Conservation (phyloP, 2,888 invertebrate species). For the Stenchaetothrips biformis region DNA sequence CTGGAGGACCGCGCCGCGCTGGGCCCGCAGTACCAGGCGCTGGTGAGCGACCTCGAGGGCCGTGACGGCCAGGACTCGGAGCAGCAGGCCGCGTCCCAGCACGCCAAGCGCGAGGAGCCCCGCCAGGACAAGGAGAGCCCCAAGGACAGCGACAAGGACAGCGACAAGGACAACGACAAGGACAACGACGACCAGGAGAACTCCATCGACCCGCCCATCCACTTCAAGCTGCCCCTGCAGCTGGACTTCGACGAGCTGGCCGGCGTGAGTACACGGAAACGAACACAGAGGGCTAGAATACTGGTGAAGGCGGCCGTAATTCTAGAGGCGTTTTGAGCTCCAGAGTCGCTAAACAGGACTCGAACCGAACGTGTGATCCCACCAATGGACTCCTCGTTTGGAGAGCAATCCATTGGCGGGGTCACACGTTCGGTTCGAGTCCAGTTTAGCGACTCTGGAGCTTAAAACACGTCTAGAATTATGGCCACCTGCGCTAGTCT, state of each 20-base stretch:
- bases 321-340: too few species aligned
- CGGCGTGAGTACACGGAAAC: constrained; percentile 53
- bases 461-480: too few species aligned
- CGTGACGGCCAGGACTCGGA: constrained; percentile 40
- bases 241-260: constrained; percentile 79
- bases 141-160: not conserved
- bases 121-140: not conserved
- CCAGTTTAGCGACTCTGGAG: too few species aligned
- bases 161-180: not conserved
- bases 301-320: too few species aligned
- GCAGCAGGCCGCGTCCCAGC: constrained; percentile 39
- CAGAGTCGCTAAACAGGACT: too few species aligned
- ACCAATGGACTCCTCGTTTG: too few species aligned
- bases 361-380: too few species aligned
- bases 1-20: constrained; percentile 49
- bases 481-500: too few species aligned
- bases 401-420: too few species aligned
- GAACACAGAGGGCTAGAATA: too few species aligned
- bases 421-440: too few species aligned
- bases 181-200: constrained; percentile 50
- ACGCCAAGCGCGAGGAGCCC: constrained; percentile 43
- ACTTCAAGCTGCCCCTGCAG: constrained; percentile 71
- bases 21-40: constrained; percentile 40
- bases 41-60: constrained; percentile 41
- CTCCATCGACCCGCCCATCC: constrained; percentile 51